Base-by-base conservation (phyloP, 2,797 vertebrate species). In the Coluber constrictor region DNA sequence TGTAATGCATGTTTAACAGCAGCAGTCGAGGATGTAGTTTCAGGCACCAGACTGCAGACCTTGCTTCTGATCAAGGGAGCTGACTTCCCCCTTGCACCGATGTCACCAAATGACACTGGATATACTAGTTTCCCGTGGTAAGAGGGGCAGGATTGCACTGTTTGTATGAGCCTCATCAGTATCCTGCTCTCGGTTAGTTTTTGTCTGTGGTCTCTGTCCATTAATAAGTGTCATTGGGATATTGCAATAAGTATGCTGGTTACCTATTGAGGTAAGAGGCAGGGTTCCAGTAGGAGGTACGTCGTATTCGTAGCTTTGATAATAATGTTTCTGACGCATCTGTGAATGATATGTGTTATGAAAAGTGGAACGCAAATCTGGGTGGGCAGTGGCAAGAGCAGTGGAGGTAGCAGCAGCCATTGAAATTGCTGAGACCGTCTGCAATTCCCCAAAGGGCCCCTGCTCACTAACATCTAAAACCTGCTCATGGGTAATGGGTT, bases 211-310 rank as follows among this genome's bases (percentile, higher is more conserved):
- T 97, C 99, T 98, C 98, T 99, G 99, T 94, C 99, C 99, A 0
- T 99, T 99, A 97, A 99, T 99, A 96, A 99, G 98, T 96, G 99
- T 99, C 96, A 99, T 99, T 90, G 99, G 99, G 98, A 99, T 99
- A 99, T 99, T 99, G 98, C 99, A 99, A 98, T 99, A 99, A 98
- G 99, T 99, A 98, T 99, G 99, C 98, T 99, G 99, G 98, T 98
- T 99, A 96, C 99, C 99, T 98, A 99, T 98, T 95, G 99, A 98
- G 96, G 98, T 98, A 95, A 99, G 98, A 5, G 99, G 99, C 98
- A 99, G 98, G 97, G 99, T 99, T 96, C 99, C 99, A 2, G 99
- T 98, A 15, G 98, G 98, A 98, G 98, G 98, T 98, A 98, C 97
- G 89, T 99, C 99, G 32, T 99, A 99, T 96, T 99, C 99, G 47